Evolutionary conservation across 2,113 vertebrate genomes (phyloP).

Genomic region (Antennarius striatus): DNA sequence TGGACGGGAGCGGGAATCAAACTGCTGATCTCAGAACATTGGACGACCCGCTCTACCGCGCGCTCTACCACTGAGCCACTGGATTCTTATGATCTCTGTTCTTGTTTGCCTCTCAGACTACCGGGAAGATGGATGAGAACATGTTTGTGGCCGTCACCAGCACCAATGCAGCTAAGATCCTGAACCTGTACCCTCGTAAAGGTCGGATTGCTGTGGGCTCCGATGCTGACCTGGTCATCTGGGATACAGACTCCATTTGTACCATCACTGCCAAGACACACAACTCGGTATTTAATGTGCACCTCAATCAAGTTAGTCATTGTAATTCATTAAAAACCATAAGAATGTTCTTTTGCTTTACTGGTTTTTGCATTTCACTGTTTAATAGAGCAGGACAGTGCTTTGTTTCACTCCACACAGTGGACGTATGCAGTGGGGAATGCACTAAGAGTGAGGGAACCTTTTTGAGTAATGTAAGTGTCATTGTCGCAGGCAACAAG

Average conservation of each 20-base stretch:
- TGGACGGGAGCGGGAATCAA: too few relatives aligned
- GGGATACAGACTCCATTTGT: slow-evolving; percentile 92
- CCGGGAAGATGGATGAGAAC: slow-evolving; percentile 99
- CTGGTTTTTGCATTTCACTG: too few relatives aligned
- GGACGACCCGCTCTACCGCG: too few relatives aligned
- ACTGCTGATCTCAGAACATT: too few relatives aligned
- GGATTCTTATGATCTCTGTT: background rate
- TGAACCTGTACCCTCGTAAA: slow-evolving; percentile 96
- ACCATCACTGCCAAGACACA: slow-evolving; percentile 96
- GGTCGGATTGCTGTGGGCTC: slow-evolving; percentile 95
- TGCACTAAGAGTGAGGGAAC: too few relatives aligned
- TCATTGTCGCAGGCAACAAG: too few relatives aligned
- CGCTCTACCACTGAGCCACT: too few relatives aligned
- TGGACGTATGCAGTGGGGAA: too few relatives aligned
- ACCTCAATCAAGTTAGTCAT: background rate
- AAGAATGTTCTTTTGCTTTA: too few relatives aligned
- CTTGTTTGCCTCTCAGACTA: slow-evolving; percentile 80
- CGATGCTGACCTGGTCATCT: slow-evolving; percentile 94
- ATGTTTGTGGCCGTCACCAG: slow-evolving; percentile 97
- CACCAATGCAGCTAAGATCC: slow-evolving; percentile 98
- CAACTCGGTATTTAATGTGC: slow-evolving; percentile 85
- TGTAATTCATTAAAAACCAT: background rate
- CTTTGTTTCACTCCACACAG: too few relatives aligned
- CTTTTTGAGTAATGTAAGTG: too few relatives aligned
- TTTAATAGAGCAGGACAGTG: too few relatives aligned